These are phyloP conservation scores for Scaptomyza polygonia DNA, from an alignment of 2,888 invertebrate species.

Conservation along the genomic window DNA sequence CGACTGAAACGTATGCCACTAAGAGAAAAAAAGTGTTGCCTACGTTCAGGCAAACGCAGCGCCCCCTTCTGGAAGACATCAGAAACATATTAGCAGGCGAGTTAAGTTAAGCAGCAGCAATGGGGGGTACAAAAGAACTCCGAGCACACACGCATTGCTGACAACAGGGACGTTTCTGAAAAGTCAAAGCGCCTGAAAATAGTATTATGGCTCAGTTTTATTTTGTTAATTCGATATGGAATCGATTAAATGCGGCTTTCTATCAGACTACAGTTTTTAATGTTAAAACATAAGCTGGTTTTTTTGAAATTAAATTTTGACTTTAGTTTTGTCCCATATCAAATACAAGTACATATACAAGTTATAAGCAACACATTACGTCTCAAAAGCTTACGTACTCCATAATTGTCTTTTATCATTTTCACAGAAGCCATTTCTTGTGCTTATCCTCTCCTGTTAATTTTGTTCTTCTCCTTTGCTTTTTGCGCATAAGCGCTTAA, in stretches of 20 bases:
- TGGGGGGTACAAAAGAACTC: conserved; percentile 15
- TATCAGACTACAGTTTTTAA: too few species aligned
- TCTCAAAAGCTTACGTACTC: not conserved
- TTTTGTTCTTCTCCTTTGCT: conserved; percentile 36
- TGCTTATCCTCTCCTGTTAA: conserved; percentile 32
- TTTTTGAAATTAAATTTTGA: too few species aligned
- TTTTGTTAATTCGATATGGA: not conserved
- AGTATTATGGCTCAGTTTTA: not conserved
- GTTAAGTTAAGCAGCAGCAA: conserved; percentile 43
- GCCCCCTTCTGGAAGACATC: conserved; percentile 57
- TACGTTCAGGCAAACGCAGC: conserved; percentile 11
- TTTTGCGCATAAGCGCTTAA: conserved; percentile 74
- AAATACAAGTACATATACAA: too few species aligned
- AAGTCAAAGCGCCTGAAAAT: not conserved
- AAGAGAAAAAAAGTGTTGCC: conserved; percentile 54
- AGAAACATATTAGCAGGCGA: conserved; percentile 73
- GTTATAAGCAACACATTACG: too few species aligned
- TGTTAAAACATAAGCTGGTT: too few species aligned
- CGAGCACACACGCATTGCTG: conserved; percentile 28
- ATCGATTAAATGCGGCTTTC: not conserved
- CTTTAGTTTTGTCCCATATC: too few species aligned
- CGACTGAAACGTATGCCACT: conserved; percentile 29
- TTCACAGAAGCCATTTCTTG: conserved; percentile 1
- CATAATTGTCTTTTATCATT: not conserved
- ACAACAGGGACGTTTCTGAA: conserved; percentile 21